Evolutionary conservation across 2,888 invertebrate genomes (phyloP).

Genomic region (Ophioninae sp.): DNA sequence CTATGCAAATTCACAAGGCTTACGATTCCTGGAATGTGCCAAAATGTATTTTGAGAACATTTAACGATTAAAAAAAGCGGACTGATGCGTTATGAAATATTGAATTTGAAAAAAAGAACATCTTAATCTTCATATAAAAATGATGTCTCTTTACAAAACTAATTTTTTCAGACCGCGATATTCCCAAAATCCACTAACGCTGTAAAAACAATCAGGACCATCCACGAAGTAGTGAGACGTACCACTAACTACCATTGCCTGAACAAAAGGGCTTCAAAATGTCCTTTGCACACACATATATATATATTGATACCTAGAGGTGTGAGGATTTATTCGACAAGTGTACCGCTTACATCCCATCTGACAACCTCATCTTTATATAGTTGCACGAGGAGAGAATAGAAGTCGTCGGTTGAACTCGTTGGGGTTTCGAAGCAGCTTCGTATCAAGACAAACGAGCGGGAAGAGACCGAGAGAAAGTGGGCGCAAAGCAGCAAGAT

Average conservation of each 20-base stretch:
- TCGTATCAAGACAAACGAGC: constrained; percentile 62
- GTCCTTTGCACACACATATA: background rate
- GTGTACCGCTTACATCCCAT: constrained; percentile 58
- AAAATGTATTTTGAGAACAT: too few species aligned
- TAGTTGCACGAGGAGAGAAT: constrained; percentile 36
- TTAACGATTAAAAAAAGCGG: too few species aligned
- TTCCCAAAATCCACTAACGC: background rate
- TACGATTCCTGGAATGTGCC: too few species aligned
- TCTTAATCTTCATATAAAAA: too few species aligned
- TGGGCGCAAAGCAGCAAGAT: constrained; percentile 1
- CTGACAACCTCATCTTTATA: constrained; percentile 63
- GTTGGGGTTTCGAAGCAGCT: constrained; percentile 52
- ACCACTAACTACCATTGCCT: background rate
- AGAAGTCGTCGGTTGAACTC: constrained; percentile 49
- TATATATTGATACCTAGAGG: constrained; percentile 6
- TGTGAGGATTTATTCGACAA: constrained; percentile 56
- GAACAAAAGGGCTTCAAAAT: background rate
- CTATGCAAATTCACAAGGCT: too few species aligned
- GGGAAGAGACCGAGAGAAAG: constrained; percentile 38
- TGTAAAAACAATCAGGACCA: background rate
- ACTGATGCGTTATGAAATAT: too few species aligned
- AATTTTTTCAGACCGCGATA: background rate
- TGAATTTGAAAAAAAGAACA: too few species aligned
- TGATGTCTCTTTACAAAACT: background rate
- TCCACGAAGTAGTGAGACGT: background rate